Percentiles rank a stretch among this genome's conserved stretches.
Evolutionary conservation across 2,797 vertebrate genomes (phyloP).

Genomic region (Micromesistius poutassou): DNA sequence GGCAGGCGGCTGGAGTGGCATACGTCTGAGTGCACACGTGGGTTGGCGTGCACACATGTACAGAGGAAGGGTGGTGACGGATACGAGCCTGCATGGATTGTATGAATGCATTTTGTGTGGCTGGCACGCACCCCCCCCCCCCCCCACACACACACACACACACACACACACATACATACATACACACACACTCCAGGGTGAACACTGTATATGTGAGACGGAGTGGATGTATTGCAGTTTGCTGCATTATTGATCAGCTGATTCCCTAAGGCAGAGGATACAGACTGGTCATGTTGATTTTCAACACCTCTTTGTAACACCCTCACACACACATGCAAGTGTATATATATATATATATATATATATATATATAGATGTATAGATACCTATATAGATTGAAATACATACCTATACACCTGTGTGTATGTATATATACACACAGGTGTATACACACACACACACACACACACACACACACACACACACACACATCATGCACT

Average conservation of each 20-base stretch:
- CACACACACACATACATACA: conserved; percentile 7
- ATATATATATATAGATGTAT: neutral
- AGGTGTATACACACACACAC: neutral
- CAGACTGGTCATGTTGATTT: conserved; percentile 56
- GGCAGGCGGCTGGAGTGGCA: conserved; percentile 29
- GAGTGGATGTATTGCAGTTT: conserved; percentile 42
- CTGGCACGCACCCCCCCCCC: neutral
- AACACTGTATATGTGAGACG: neutral
- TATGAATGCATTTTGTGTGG: neutral
- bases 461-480: too few species aligned
- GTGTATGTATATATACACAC: too few species aligned
- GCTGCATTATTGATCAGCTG: conserved; percentile 64
- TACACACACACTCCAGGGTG: conserved; percentile 9
- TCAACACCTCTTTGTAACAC: conserved; percentile 30
- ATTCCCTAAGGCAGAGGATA: conserved; percentile 44
- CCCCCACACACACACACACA: neutral
- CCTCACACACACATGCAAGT: neutral
- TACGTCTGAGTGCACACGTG: conserved; percentile 12
- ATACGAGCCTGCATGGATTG: neutral
- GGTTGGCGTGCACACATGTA: conserved; percentile 5
- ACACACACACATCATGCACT: neutral
- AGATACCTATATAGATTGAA: neutral
- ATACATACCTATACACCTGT: neutral
- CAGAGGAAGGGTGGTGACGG: neutral
- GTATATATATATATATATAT: too few species aligned